These are phyloP conservation scores for Xanthia togata DNA, from an alignment of 2,888 invertebrate genomes.

Conservation along the genomic window DNA sequence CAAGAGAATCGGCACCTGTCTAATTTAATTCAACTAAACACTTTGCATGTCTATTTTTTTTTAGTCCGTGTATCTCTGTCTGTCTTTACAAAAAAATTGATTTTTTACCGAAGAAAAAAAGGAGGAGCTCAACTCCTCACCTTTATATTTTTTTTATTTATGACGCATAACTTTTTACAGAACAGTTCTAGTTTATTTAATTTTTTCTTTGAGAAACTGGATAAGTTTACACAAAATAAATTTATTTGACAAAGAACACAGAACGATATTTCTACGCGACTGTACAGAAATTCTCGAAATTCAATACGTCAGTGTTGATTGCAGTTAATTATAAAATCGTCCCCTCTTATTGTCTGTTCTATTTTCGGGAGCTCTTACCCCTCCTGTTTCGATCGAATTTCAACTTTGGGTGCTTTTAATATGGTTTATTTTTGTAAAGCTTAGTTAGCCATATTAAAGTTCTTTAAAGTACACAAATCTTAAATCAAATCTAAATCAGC, in stretches of 20 bases:
- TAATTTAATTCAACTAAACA: neutral
- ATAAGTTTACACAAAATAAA: slow-evolving; percentile 14
- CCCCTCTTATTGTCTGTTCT: slow-evolving; percentile 87
- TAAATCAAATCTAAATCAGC: slow-evolving; percentile 88
- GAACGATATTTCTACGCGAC: slow-evolving; percentile 67
- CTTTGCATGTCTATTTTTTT: neutral
- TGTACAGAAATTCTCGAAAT: slow-evolving; percentile 86
- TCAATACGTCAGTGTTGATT: slow-evolving; percentile 90
- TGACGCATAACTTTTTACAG: neutral
- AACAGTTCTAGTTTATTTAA: neutral
- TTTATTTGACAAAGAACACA: slow-evolving; percentile 35
- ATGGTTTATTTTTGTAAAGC: slow-evolving; percentile 66
- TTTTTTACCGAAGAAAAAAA: neutral
- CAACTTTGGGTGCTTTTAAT: slow-evolving; percentile 36
- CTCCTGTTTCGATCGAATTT: slow-evolving; percentile 28
- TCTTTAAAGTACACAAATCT: slow-evolving; percentile 82
- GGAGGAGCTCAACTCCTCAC: neutral
- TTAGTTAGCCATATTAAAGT: slow-evolving; percentile 68
- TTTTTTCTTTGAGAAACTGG: neutral
- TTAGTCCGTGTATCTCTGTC: neutral
- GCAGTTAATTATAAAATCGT: slow-evolving; percentile 90
- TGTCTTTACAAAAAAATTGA: neutral
- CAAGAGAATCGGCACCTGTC: too few relatives aligned
- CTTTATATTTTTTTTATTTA: neutral
- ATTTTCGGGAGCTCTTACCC: slow-evolving; percentile 76